These are phyloP conservation scores for Brachionus plicatilis DNA, from an alignment of 1,140 invertebrate species.

Conservation along the genomic window DNA sequence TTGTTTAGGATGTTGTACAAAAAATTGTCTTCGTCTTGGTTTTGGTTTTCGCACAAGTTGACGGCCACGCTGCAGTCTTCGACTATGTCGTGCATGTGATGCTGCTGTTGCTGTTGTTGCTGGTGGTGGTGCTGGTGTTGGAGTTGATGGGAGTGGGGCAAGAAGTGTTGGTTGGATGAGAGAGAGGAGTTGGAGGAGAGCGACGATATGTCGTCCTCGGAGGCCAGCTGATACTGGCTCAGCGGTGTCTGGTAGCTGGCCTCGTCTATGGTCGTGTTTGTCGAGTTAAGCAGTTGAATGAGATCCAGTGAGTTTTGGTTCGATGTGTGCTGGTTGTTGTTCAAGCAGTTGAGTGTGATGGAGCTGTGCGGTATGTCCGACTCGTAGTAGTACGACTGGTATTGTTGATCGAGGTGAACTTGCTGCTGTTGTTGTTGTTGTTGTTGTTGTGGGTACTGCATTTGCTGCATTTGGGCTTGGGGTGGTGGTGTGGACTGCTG, in stretches of 20 bases:
- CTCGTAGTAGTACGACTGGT: conserved; percentile 13
- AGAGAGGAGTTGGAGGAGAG: background rate
- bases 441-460: background rate
- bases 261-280: background rate
- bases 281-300: conserved; percentile 33
- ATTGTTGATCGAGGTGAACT: background rate
- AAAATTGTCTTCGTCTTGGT: conserved; percentile 6
- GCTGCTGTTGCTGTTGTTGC: background rate
- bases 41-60: background rate
- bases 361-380: background rate
- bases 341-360: background rate
- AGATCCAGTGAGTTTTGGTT: background rate
- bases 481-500: background rate
- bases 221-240: background rate
- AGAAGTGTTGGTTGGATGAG: background rate
- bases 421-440: conserved; percentile 26
- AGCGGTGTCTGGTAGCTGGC: background rate
- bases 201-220: conserved; percentile 32
- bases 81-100: background rate
- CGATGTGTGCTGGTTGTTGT: conserved; percentile 1
- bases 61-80: background rate
- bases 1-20: background rate
- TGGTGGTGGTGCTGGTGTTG: background rate
- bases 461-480: background rate
- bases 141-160: background rate